Evolutionary conservation across 2,888 invertebrate genomes (phyloP).

Genomic region (Limenitis camilla): DNA sequence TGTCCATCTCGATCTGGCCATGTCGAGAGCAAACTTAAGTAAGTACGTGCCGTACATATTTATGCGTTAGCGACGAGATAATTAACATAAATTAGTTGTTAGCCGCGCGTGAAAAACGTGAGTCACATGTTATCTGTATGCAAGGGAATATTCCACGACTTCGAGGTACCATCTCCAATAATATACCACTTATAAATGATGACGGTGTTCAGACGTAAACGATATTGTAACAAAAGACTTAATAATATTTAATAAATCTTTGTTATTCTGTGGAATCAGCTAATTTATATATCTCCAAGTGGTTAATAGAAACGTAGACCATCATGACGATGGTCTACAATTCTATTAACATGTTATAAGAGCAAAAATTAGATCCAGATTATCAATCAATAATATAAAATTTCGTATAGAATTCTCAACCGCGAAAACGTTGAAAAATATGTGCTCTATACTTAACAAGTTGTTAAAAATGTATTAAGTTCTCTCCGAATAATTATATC

Average conservation of each 20-base stretch:
- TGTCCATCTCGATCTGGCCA: slow-evolving; percentile 30
- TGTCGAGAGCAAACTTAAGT: slow-evolving; percentile 43
- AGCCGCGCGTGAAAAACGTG: slow-evolving; percentile 69
- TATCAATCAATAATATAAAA: too few relatives aligned
- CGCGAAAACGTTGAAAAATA: too few relatives aligned
- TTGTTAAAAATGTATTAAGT: too few relatives aligned
- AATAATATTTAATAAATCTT: slow-evolving; percentile 16
- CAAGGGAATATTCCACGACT: slow-evolving; percentile 29
- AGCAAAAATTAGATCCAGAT: too few relatives aligned
- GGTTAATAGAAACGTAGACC: too few relatives aligned
- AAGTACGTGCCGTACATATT: slow-evolving; percentile 59
- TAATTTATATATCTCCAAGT: too few relatives aligned
- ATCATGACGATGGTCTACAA: too few relatives aligned
- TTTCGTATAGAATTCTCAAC: too few relatives aligned
- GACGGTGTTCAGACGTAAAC: slow-evolving; percentile 25
- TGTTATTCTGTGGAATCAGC: too few relatives aligned
- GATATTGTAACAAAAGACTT: slow-evolving; percentile 21
- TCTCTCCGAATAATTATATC: too few relatives aligned
- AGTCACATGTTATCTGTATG: slow-evolving; percentile 51
- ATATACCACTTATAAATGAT: slow-evolving; percentile 32
- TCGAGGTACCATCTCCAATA: slow-evolving; percentile 29
- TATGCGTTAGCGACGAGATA: slow-evolving; percentile 43
- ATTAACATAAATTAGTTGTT: slow-evolving; percentile 70
- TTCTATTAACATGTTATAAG: too few relatives aligned
- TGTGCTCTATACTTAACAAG: too few relatives aligned